Percentiles rank a stretch among this genome's conserved stretches.
phyloP scores from a whole-genome alignment of 53 echinoderm and acorn worm genomes.

The Paracentrotus lividus region DNA sequence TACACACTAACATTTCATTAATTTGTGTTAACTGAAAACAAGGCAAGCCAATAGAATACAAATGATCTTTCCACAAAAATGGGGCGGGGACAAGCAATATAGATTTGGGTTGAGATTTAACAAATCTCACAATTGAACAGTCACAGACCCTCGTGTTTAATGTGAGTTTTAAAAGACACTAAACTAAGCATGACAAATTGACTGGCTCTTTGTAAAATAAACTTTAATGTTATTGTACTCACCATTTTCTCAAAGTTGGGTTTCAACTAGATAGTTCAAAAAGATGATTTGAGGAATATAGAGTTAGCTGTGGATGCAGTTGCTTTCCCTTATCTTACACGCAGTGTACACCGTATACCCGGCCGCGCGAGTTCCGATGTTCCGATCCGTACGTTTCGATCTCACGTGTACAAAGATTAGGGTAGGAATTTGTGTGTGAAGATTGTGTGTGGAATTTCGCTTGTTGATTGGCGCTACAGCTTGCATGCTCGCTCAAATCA shows the following conservation, averaged over 20 bases:
- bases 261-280: background rate
- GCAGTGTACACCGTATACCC: background rate
- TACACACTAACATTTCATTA: no score
- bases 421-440: conserved; percentile 1
- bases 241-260: background rate
- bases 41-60: no score
- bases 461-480: conserved; percentile 65
- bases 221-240: background rate
- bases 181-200: background rate
- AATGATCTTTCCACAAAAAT: background rate
- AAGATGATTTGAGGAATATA: background rate
- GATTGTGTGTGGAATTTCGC: conserved; percentile 48
- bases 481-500: no score
- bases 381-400: background rate
- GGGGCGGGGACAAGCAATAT: background rate
- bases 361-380: background rate
- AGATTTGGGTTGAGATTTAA: background rate
- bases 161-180: background rate
- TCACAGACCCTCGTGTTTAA: no score
- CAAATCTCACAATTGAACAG: background rate
- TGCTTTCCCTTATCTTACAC: background rate
- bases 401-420: conserved; percentile 42
- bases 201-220: background rate
- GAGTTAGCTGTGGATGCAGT: no score
- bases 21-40: no score